Conservation (phyloP, 2,113 vertebrate species). For the Barnardius zonarius region DNA sequence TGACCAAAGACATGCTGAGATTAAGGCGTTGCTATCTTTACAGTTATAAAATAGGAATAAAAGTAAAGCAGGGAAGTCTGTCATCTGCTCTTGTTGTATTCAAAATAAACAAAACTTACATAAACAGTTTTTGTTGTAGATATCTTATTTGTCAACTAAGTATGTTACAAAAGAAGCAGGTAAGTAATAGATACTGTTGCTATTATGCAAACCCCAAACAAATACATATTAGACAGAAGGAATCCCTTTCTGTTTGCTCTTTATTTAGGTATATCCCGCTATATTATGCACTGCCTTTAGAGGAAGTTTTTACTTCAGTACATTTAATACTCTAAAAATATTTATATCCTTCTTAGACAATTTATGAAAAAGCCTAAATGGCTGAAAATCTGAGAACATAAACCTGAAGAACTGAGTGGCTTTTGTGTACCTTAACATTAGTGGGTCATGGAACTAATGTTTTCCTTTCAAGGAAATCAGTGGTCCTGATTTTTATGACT, state of each 20-base stretch:
- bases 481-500: conserved; percentile 31
- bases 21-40: not conserved
- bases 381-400: not conserved
- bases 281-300: not conserved
- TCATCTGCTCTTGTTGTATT: not conserved
- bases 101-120: not conserved
- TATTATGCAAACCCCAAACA: not conserved
- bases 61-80: not conserved
- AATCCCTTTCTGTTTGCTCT: not conserved
- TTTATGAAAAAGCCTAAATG: not conserved
- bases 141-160: not conserved
- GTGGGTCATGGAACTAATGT: not conserved
- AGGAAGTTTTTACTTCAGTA: not conserved
- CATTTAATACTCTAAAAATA: not conserved
- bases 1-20: not conserved
- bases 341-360: not conserved
- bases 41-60: not conserved
- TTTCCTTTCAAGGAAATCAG: conserved; percentile 31
- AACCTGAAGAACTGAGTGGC: not conserved
- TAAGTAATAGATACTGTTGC: not conserved
- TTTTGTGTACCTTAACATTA: not conserved
- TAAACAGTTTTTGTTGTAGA: not conserved
- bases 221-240: not conserved
- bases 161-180: not conserved
- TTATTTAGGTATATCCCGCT: not conserved